Evolutionary conservation across 2,113 vertebrate species (phyloP), one percentile per base, ranked within the genome.

Genomic region (Motacilla tschutschensis): DNA sequence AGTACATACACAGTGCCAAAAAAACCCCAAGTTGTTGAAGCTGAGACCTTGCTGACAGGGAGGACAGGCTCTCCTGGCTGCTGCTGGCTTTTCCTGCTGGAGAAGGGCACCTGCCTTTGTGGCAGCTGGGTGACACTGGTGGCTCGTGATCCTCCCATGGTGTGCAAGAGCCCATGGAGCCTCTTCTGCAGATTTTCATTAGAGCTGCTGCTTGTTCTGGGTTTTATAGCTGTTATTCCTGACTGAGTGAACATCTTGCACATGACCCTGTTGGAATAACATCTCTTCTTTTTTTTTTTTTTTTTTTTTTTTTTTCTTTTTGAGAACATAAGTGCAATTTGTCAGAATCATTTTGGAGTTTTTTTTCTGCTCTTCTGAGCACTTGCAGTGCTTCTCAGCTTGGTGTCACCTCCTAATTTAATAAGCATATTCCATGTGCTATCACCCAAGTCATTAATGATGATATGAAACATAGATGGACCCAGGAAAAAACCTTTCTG

Each of bases 341-440:
- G 47, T 87, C 47, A 66, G 51, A 69, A 74, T 63, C 0, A 8
- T 70, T 90, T 62, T 5, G 36, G 64, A 9, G 10, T 47, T 91
- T 85, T 73, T 77, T 29, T 82, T 66, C 51, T 51, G 18, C 75
- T 71, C 72, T 89, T 75, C 63, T 33, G 59, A 83, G 64, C 41
- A 46, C 36, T 88, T 63, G 36, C 72, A 63, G 44, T 55, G 57
- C 67, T 82, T 70, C 75, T 88, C 55, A 87, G 26, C 67, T 92
- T 76, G 44, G 36, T 82, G 79, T 90, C 67, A 87, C 76, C 82
- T 93, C 82, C 79, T 92, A 63, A 87, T 48, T 48, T 79, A 87
- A 90, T 77, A 85, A 82, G n/a, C 1, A 7, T 63, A 74, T 86
- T 79, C 79, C 15, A 0, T 53, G 20, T 92, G 78, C 79, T 79